Evolutionary conservation across 2,888 invertebrate genomes (phyloP).

Genomic region (Lingula anatina): DNA sequence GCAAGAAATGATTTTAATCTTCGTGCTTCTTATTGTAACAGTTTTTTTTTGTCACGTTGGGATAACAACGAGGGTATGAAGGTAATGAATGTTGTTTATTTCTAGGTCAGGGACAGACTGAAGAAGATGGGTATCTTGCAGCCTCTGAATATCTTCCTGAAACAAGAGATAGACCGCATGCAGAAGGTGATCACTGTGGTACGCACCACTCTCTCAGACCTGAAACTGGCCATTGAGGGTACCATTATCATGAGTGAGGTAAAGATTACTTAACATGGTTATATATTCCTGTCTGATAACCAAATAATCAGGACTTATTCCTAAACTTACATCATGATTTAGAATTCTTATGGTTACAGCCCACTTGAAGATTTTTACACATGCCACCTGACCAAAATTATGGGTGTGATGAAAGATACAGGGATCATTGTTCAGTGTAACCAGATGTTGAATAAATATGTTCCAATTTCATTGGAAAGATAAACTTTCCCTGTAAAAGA

Average conservation of each 20-base stretch:
- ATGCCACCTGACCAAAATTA: no score
- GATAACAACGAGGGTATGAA: constrained; percentile 62
- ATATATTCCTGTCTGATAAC: no score
- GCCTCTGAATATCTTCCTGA: constrained; percentile 80
- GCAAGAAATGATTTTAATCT: neutral
- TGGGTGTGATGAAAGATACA: no score
- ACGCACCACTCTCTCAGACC: constrained; percentile 67
- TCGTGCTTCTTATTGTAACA: neutral
- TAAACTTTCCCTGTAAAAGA: no score
- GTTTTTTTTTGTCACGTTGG: no score
- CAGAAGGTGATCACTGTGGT: constrained; percentile 69
- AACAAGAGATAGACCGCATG: constrained; percentile 86
- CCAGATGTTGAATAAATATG: no score
- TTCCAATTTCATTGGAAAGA: no score
- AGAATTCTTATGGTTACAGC: no score
- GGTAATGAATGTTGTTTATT: constrained; percentile 70
- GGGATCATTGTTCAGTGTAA: no score
- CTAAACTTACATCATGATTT: no score
- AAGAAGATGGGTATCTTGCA: constrained; percentile 50
- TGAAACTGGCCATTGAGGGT: constrained; percentile 80
- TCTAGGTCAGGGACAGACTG: constrained; percentile 57
- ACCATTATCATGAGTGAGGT: constrained; percentile 85
- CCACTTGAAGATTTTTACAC: no score
- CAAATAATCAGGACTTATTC: no score
- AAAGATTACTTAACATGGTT: constrained; percentile 9